Percentiles rank a stretch among this genome's conserved stretches.
These are phyloP conservation scores for Lamprologus speciosus DNA, from an alignment of 2,113 vertebrate species.

Conservation along the genomic window DNA sequence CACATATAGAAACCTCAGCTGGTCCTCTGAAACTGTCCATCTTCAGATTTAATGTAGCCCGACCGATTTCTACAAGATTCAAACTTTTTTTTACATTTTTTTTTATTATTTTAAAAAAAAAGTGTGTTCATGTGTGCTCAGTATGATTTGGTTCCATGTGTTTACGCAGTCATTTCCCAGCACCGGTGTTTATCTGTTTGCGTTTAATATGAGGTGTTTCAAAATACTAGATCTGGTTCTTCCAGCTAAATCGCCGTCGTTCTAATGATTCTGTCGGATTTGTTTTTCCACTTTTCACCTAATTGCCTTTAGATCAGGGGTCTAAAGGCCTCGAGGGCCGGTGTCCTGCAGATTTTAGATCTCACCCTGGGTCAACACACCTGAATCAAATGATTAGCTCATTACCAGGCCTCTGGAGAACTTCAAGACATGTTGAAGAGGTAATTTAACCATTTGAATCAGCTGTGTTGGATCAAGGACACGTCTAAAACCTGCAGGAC, in stretches of 20 bases:
- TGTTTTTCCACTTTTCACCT: neutral
- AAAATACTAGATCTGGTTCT: fast-evolving
- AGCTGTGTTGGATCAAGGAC: too few relatives aligned
- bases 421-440: too few relatives aligned
- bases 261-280: neutral
- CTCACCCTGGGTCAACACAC: too few relatives aligned
- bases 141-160: neutral
- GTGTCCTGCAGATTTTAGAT: too few relatives aligned
- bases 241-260: neutral
- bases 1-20: neutral
- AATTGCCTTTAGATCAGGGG: neutral
- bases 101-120: neutral
- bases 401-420: too few relatives aligned
- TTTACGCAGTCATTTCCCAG: neutral
- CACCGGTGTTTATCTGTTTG: neutral
- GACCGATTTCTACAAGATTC: fast-evolving
- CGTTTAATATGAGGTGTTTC: neutral
- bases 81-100: neutral
- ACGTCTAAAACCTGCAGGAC: fast-evolving
- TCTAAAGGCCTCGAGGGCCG: too few relatives aligned
- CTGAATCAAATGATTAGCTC: too few relatives aligned
- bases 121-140: neutral
- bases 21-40: neutral
- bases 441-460: too few relatives aligned
- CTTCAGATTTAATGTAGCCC: neutral